Evolutionary conservation across 2,888 invertebrate species (phyloP).

Genomic region (Drymonia ruficornis): DNA sequence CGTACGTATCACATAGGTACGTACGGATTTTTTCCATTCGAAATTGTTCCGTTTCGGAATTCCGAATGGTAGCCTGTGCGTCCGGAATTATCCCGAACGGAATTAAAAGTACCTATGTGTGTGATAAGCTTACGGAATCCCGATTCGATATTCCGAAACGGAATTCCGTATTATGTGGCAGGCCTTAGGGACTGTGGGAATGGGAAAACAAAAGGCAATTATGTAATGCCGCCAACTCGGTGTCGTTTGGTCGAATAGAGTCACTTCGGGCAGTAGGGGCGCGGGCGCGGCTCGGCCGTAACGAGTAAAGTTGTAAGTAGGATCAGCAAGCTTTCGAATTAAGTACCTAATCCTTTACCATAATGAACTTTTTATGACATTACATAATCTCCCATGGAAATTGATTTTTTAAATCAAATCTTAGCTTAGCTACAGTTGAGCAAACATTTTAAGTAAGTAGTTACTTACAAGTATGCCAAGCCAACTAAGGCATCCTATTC

Average conservation of each 20-base stretch:
- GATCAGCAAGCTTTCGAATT: constrained; percentile 37
- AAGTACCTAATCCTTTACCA: constrained; percentile 31
- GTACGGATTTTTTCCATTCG: too few species aligned
- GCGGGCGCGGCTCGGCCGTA: constrained; percentile 11
- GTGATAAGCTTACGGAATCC: too few species aligned
- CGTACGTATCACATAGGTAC: too few species aligned
- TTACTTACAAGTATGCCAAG: too few species aligned
- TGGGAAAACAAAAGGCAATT: constrained; percentile 3
- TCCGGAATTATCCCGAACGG: too few species aligned
- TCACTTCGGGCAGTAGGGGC: constrained; percentile 35
- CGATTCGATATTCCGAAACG: too few species aligned
- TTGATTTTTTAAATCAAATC: neutral
- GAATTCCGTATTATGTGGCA: too few species aligned
- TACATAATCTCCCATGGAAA: constrained; percentile 9
- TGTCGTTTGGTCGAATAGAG: neutral
- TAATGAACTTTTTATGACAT: constrained; percentile 31
- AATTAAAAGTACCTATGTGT: too few species aligned
- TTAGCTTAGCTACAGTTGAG: neutral
- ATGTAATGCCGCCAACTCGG: neutral
- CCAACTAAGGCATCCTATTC: too few species aligned
- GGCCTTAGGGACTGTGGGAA: neutral
- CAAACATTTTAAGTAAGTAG: too few species aligned
- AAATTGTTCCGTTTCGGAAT: too few species aligned
- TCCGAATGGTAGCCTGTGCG: too few species aligned
- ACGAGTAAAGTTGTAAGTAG: constrained; percentile 48